Conservation (phyloP, 2,113 vertebrate species). For the Phrynocephalus versicolor region DNA sequence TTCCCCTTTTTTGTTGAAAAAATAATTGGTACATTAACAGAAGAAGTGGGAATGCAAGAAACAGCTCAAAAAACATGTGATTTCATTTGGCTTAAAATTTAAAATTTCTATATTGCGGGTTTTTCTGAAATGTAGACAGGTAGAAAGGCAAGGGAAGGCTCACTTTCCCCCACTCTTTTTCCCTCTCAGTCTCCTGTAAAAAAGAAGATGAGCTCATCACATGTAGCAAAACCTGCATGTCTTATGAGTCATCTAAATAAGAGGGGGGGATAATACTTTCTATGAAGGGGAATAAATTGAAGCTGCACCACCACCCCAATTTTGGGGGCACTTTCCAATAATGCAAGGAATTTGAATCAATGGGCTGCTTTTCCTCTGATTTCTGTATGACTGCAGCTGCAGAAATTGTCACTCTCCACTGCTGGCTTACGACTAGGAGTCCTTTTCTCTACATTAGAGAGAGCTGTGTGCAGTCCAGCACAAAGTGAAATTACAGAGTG, state of each 20-base stretch:
- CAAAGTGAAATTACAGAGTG: neutral
- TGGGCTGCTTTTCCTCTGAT: neutral
- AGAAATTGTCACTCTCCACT: neutral
- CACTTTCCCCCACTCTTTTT: too few relatives aligned
- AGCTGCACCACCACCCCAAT: neutral
- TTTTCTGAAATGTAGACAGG: too few relatives aligned
- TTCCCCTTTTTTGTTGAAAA: too few relatives aligned
- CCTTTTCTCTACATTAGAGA: neutral
- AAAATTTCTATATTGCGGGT: too few relatives aligned
- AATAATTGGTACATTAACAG: too few relatives aligned
- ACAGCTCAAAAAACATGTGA: too few relatives aligned
- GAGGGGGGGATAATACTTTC: neutral
- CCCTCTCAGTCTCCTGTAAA: too few relatives aligned
- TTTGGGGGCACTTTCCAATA: neutral
- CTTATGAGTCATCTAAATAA: slow-evolving; percentile 7
- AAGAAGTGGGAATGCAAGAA: too few relatives aligned
- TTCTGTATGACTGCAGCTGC: neutral
- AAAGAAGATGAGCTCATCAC: neutral
- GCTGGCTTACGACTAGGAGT: neutral
- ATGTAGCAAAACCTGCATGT: neutral
- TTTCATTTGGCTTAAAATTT: too few relatives aligned
- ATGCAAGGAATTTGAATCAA: neutral
- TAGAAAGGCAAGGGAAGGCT: too few relatives aligned
- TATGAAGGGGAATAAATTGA: neutral
- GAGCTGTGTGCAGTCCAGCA: neutral